Percentiles rank a stretch among this genome's conserved stretches.
These are phyloP conservation scores for Fulmarus glacialis DNA, from an alignment of 2,113 vertebrate genomes.

Conservation along the genomic window DNA sequence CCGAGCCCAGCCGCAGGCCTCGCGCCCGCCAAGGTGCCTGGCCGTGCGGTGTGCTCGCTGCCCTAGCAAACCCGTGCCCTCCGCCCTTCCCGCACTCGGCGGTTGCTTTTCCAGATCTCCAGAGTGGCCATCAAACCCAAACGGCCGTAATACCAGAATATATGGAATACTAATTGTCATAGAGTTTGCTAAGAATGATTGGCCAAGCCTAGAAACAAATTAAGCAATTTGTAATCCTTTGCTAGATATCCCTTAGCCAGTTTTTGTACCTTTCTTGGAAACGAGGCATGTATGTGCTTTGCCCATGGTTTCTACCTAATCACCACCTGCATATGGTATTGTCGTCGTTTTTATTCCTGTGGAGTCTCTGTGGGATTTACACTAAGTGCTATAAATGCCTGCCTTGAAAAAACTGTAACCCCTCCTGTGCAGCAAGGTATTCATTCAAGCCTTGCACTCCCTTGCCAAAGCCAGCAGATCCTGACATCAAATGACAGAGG, in stretches of 20 bases:
- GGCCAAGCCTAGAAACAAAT: not conserved
- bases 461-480: not conserved
- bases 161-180: not conserved
- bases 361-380: not conserved
- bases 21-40: rapidly evolving
- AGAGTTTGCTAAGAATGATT: not conserved
- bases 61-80: not conserved
- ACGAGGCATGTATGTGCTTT: not conserved
- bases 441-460: not conserved
- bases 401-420: not conserved
- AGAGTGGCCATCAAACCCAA: not conserved
- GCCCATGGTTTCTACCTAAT: not conserved
- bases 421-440: not conserved
- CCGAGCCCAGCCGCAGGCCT: not conserved
- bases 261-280: not conserved
- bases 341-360: rapidly evolving
- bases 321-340: not conserved
- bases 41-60: rapidly evolving
- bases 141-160: rapidly evolving
- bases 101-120: not conserved
- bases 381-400: not conserved
- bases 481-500: not conserved
- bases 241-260: not conserved
- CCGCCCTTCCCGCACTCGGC: rapidly evolving
- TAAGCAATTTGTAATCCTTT: not conserved